A percentile compares a stretch with the other conserved stretches of the same genome.
Conservation (phyloP, 1,140 invertebrate genomes). For the Drosophila carrolli region DNA sequence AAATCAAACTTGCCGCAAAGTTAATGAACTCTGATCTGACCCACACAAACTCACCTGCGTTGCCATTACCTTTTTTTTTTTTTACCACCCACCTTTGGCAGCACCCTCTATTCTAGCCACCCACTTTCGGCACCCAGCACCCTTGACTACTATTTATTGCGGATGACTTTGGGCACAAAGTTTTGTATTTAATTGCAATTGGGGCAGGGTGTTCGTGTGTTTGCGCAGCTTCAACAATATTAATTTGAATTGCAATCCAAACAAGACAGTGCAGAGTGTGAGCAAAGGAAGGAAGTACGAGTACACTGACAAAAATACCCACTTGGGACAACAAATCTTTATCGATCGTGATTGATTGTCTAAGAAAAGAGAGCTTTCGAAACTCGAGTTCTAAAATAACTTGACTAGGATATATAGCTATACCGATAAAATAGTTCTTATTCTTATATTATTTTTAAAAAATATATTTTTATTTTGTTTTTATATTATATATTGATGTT, state of each 20-base stretch:
- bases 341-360: no score
- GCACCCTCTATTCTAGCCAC: not conserved
- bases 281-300: not conserved
- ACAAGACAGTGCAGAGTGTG: not conserved
- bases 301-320: no score
- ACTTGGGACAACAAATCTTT: no score
- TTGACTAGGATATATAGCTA: no score
- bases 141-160: constrained; percentile 23
- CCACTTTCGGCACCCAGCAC: not conserved
- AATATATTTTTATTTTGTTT: no score
- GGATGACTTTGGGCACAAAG: constrained; percentile 23
- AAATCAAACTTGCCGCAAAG: constrained; percentile 56
- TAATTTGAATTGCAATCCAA: constrained; percentile 42
- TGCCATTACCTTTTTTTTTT: not conserved
- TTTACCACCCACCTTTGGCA: not conserved
- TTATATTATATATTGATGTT: no score
- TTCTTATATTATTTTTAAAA: no score
- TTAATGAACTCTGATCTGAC: constrained; percentile 42
- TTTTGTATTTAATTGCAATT: constrained; percentile 34
- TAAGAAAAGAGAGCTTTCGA: no score
- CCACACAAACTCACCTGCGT: constrained; percentile 10
- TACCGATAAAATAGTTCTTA: no score
- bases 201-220: constrained; percentile 15
- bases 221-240: constrained; percentile 32
- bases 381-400: no score